phyloP scores from a whole-genome alignment of 23 tunicate species.

The Pegea sp. region DNA sequence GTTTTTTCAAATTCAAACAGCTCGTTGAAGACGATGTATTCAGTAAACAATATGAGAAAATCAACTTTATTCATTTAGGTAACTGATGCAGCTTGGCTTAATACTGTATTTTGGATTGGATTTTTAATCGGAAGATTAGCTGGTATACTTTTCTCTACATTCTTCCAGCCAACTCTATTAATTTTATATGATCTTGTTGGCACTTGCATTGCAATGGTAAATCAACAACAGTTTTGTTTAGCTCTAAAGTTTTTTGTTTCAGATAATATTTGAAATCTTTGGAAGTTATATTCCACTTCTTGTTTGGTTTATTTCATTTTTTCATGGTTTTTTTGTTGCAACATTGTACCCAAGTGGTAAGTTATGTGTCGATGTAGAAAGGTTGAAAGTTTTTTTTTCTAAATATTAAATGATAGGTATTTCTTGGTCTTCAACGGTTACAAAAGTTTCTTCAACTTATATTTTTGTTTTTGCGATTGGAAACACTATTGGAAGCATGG shows the following conservation, averaged over 20 bases:
- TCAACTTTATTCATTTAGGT: slow-evolving; percentile 13
- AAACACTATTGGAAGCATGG: slow-evolving; percentile 69
- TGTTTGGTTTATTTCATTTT: slow-evolving; percentile 32
- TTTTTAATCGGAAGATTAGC: slow-evolving; percentile 81
- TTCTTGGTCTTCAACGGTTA: slow-evolving; percentile 45
- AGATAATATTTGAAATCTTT: slow-evolving; percentile 45
- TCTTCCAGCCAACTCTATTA: slow-evolving; percentile 44
- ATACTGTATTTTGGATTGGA: slow-evolving; percentile 87
- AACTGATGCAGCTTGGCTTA: slow-evolving; percentile 39
- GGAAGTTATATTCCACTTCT: slow-evolving; percentile 28
- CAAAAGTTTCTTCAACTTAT: slow-evolving; percentile 69
- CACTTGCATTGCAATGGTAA: slow-evolving; percentile 59
- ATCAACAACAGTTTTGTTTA: background rate
- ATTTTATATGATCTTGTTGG: slow-evolving; percentile 42
- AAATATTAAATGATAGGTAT: no score
- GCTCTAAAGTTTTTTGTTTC: background rate
- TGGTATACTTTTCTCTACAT: slow-evolving; percentile 58
- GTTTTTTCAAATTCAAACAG: no score
- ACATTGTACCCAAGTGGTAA: slow-evolving; percentile 46
- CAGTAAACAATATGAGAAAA: no score
- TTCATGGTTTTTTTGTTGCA: slow-evolving; percentile 41
- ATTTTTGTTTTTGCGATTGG: slow-evolving; percentile 87
- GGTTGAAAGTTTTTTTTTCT: no score
- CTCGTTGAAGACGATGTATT: no score
- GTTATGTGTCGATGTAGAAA: no score